Percentiles rank a stretch among this genome's conserved stretches.
Conservation (phyloP, 2,888 invertebrate genomes). For the Bugulina stolonifera region DNA sequence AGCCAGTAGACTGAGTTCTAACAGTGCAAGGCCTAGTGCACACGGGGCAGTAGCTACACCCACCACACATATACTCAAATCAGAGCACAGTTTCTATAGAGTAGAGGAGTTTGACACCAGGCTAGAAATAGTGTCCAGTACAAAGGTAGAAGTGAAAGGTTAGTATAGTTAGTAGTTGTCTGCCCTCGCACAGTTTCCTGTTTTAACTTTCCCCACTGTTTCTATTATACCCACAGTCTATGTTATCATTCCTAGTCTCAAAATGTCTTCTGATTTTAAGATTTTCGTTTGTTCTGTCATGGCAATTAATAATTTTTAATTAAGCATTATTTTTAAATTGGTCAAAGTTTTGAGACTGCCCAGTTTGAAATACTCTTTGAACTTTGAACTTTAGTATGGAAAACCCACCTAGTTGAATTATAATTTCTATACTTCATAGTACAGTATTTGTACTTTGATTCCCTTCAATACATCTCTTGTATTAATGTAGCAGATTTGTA, state of each 20-base stretch:
- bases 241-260: not conserved
- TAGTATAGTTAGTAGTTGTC: not conserved
- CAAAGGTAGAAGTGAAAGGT: not conserved
- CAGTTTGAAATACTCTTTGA: no score
- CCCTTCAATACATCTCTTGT: no score
- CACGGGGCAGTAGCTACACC: not conserved
- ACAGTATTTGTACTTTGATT: no score
- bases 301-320: no score
- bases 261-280: not conserved
- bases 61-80: not conserved
- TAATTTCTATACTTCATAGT: no score
- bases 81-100: conserved; percentile 5
- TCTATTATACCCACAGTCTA: not conserved
- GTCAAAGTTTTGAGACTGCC: no score
- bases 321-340: no score
- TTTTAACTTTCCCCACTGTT: not conserved
- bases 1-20: not conserved
- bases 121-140: not conserved
- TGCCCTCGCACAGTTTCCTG: not conserved
- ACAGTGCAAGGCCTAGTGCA: not conserved
- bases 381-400: no score
- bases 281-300: not conserved
- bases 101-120: conserved; percentile 4
- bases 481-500: no score
- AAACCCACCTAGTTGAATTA: no score